These are phyloP conservation scores for Rhopalosiphum nymphaeae DNA, from an alignment of 2,888 invertebrate genomes.

Conservation along the genomic window DNA sequence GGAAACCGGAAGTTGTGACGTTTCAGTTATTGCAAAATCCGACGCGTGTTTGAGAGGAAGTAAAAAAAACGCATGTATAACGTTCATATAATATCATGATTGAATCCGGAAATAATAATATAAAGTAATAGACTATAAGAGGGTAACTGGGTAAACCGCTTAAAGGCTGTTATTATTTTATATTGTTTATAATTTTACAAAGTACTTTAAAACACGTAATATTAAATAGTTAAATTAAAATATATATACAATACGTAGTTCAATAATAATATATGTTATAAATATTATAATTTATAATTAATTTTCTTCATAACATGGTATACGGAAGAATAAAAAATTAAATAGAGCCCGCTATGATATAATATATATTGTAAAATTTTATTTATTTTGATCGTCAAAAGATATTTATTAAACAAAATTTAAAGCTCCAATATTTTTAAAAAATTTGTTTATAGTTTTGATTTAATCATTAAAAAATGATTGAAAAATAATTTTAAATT, in stretches of 20 bases:
- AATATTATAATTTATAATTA: background rate
- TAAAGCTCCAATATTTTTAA: too few species aligned
- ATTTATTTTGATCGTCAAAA: too few species aligned
- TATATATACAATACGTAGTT: background rate
- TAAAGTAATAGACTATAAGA: background rate
- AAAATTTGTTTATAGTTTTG: too few species aligned
- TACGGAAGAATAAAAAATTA: background rate
- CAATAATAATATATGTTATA: background rate
- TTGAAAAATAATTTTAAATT: too few species aligned
- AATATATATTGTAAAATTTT: too few species aligned
- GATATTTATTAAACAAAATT: too few species aligned
- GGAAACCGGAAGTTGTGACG: slow-evolving; percentile 63
- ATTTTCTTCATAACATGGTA: background rate
- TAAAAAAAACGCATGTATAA: slow-evolving; percentile 1
- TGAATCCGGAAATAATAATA: slow-evolving; percentile 50
- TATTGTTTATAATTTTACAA: background rate
- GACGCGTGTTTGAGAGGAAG: slow-evolving; percentile 63
- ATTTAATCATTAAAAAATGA: too few species aligned
- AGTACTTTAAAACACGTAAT: background rate
- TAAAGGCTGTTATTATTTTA: background rate
- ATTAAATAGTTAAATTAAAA: background rate
- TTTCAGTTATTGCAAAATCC: slow-evolving; percentile 57
- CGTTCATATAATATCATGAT: slow-evolving; percentile 3
- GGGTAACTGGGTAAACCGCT: slow-evolving; percentile 28
- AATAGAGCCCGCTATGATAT: too few species aligned